Conservation (phyloP, 2,113 vertebrate species). For the Natator depressus region DNA sequence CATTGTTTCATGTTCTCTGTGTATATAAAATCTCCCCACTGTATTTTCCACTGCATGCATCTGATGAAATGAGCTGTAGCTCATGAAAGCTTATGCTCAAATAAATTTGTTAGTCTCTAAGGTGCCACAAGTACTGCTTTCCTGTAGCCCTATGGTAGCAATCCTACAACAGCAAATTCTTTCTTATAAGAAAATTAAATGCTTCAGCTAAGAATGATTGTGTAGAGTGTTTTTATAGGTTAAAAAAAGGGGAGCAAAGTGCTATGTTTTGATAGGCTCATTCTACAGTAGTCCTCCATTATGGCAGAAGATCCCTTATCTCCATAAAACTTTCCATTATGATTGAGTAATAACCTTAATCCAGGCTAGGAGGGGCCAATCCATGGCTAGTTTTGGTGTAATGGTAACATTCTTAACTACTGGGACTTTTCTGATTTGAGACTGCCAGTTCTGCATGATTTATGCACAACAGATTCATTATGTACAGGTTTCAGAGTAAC, state of each 20-base stretch:
- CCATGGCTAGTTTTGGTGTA: background rate
- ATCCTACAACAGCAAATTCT: background rate
- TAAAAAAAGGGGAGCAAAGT: background rate
- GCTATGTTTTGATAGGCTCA: background rate
- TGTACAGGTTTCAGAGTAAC: too few relatives aligned
- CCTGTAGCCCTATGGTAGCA: constrained; percentile 19
- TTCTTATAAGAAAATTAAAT: background rate
- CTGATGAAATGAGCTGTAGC: too few relatives aligned
- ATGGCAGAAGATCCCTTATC: background rate
- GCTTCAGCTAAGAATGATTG: background rate
- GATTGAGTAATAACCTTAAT: background rate
- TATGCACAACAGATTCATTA: background rate
- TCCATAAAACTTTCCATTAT: background rate
- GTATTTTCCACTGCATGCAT: too few relatives aligned
- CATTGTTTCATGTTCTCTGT: too few relatives aligned
- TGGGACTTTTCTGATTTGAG: background rate
- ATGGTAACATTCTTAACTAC: background rate
- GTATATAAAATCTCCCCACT: too few relatives aligned
- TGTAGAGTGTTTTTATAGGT: background rate
- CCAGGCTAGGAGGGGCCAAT: background rate
- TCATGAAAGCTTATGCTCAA: too few relatives aligned
- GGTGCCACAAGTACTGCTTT: too few relatives aligned
- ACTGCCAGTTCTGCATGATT: background rate
- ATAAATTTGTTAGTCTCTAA: too few relatives aligned
- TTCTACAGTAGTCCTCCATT: background rate